A percentile compares a stretch with the other conserved stretches of the same genome.
Conservation (phyloP, 2,888 invertebrate genomes). For the Lathronympha strigana region DNA sequence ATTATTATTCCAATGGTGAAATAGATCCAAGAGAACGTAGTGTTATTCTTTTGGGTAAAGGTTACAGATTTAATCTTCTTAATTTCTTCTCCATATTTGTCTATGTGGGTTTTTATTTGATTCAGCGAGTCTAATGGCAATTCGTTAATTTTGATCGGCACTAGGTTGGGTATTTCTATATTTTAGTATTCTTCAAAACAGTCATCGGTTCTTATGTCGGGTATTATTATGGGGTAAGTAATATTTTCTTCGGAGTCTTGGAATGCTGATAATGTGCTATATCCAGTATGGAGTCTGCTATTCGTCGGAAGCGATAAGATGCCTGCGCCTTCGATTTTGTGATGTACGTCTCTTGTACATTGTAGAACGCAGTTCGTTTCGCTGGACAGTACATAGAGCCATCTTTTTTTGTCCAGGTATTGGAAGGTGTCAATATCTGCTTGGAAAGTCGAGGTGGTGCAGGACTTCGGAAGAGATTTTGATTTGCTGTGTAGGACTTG, state of each 20-base stretch:
- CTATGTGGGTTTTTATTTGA: slow-evolving; percentile 8
- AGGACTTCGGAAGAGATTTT: slow-evolving; percentile 6
- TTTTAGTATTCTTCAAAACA: slow-evolving; percentile 18
- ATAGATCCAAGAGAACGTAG: slow-evolving; percentile 6
- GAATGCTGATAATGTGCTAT: slow-evolving; percentile 24
- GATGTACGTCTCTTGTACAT: slow-evolving; percentile 16
- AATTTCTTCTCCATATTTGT: slow-evolving; percentile 3
- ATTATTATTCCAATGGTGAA: neutral
- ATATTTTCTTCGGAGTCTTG: slow-evolving; percentile 10
- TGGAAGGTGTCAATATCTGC: slow-evolving; percentile 16
- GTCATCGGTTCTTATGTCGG: slow-evolving; percentile 21
- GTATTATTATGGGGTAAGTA: slow-evolving; percentile 16
- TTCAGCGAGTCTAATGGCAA: slow-evolving; percentile 18
- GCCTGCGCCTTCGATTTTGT: slow-evolving; percentile 19
- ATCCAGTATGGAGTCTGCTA: slow-evolving; percentile 28
- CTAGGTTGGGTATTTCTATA: neutral
- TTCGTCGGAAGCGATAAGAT: slow-evolving; percentile 7
- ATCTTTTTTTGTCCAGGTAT: slow-evolving; percentile 6
- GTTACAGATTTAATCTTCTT: neutral
- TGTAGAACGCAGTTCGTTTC: slow-evolving; percentile 22
- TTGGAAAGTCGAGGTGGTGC: slow-evolving; percentile 12
- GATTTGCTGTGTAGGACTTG: slow-evolving; percentile 8
- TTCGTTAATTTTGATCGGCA: slow-evolving; percentile 3
- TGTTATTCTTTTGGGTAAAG: slow-evolving; percentile 3
- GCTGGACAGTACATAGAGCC: slow-evolving; percentile 13